Conservation (phyloP, 30 jellyfish, hydroid and myxozoan genomes). For the Pseudorhiza aurosa region DNA sequence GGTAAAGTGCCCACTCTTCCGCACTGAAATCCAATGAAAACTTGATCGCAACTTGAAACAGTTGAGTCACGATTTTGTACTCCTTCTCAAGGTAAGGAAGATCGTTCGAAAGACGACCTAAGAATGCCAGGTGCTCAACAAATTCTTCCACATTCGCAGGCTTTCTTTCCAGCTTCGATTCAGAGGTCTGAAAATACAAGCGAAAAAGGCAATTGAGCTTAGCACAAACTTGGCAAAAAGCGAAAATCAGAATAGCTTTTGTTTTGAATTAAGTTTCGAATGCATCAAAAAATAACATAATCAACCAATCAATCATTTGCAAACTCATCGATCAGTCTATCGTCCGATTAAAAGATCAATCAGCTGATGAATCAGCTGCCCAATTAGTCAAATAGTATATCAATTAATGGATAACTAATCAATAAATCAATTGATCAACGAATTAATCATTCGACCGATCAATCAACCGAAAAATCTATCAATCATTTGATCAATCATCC, state of each 20-base stretch:
- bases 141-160: conserved; percentile 75
- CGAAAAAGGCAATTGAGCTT: neutral
- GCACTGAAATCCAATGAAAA: conserved; percentile 55
- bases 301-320: neutral
- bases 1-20: conserved; percentile 85
- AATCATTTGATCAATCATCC: too few relatives aligned
- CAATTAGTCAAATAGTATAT: too few relatives aligned
- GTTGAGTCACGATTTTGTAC: conserved; percentile 44
- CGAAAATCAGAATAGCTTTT: too few relatives aligned
- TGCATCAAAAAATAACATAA: neutral
- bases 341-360: too few relatives aligned
- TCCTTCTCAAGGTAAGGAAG: conserved; percentile 75
- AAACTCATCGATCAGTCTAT: neutral
- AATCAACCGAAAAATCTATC: too few relatives aligned
- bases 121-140: conserved; percentile 76
- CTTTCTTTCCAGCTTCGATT: conserved; percentile 50
- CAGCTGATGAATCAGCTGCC: too few relatives aligned
- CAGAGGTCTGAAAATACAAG: conserved; percentile 47
- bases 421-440: too few relatives aligned
- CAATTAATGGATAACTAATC: too few relatives aligned
- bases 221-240: neutral
- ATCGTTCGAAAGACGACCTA: conserved; percentile 53
- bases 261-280: too few relatives aligned
- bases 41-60: conserved; percentile 69
- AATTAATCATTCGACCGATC: too few relatives aligned